Conservation (phyloP, 2,113 vertebrate species). For the Paralichthys olivaceus region DNA sequence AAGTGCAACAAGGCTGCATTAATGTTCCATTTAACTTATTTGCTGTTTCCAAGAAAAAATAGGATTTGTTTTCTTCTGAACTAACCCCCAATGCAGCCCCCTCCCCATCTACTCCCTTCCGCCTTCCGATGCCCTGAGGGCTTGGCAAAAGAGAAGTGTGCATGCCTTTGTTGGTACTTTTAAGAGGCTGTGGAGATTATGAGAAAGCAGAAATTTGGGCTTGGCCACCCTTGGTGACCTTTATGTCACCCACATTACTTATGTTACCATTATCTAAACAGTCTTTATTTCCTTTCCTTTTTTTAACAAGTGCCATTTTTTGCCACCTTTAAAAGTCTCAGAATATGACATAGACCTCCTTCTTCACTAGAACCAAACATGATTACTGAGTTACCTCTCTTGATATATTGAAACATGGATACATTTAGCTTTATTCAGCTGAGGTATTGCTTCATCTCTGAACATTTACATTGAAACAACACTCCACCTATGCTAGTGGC, state of each 20-base stretch:
- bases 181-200: conserved; percentile 48
- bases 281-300: conserved; percentile 6
- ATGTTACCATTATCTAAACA: background rate
- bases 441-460: no score
- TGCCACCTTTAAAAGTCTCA: no score
- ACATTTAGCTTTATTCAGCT: no score
- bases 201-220: conserved; percentile 35
- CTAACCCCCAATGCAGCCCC: conserved; percentile 20
- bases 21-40: conserved; percentile 49
- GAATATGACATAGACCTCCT: no score
- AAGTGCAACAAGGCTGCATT: conserved; percentile 36
- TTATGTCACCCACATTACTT: background rate
- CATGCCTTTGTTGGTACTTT: conserved; percentile 40
- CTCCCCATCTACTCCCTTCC: conserved; percentile 28
- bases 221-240: conserved; percentile 4
- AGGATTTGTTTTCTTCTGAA: conserved; percentile 48
- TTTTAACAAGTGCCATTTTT: background rate
- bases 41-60: conserved; percentile 56
- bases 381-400: no score
- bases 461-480: no score
- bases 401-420: no score
- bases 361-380: no score
- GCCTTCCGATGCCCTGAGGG: conserved; percentile 30
- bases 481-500: no score
- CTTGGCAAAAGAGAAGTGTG: conserved; percentile 37